phyloP scores from a whole-genome alignment of 2,888 invertebrate species.

The Oxytorus armatus region DNA sequence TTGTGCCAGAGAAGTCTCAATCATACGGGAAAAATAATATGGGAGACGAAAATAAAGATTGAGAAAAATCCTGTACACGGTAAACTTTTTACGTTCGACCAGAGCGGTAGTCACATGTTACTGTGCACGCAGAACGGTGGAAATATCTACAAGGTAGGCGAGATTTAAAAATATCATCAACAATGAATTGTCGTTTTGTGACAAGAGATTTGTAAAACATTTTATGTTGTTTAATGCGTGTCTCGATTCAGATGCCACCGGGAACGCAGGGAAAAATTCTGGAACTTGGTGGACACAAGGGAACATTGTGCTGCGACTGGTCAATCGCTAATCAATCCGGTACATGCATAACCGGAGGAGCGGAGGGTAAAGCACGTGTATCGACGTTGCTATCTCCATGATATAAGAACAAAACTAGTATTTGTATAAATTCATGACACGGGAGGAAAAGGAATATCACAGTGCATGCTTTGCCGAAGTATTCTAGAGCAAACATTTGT shows the following conservation, averaged over 20 bases:
- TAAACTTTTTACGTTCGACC: slow-evolving; percentile 83
- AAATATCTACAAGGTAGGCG: slow-evolving; percentile 82
- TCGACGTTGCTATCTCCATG: slow-evolving; percentile 86
- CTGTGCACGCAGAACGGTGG: slow-evolving; percentile 83
- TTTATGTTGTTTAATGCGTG: not conserved
- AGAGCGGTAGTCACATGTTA: slow-evolving; percentile 83
- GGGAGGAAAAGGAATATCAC: not conserved
- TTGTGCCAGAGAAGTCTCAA: slow-evolving; percentile 83
- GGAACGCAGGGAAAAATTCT: slow-evolving; percentile 82
- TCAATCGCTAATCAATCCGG: slow-evolving; percentile 86
- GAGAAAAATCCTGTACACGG: slow-evolving; percentile 83
- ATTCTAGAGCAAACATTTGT: slow-evolving; percentile 39
- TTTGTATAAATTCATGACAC: slow-evolving; percentile 81
- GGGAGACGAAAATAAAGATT: slow-evolving; percentile 82
- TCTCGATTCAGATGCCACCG: slow-evolving; percentile 81
- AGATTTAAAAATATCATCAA: not conserved
- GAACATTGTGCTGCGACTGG: slow-evolving; percentile 87
- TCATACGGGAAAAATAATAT: slow-evolving; percentile 84
- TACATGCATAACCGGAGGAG: slow-evolving; percentile 86
- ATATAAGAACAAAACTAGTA: slow-evolving; percentile 81
- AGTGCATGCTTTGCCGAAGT: slow-evolving; percentile 66
- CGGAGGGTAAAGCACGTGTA: slow-evolving; percentile 87
- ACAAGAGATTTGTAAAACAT: not conserved
- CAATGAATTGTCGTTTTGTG: not conserved
- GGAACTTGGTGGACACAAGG: slow-evolving; percentile 86